A percentile compares a stretch with the other conserved stretches of the same genome.
Evolutionary conservation across 1,140 invertebrate genomes (phyloP).

Genomic region (Drosophila bocki): DNA sequence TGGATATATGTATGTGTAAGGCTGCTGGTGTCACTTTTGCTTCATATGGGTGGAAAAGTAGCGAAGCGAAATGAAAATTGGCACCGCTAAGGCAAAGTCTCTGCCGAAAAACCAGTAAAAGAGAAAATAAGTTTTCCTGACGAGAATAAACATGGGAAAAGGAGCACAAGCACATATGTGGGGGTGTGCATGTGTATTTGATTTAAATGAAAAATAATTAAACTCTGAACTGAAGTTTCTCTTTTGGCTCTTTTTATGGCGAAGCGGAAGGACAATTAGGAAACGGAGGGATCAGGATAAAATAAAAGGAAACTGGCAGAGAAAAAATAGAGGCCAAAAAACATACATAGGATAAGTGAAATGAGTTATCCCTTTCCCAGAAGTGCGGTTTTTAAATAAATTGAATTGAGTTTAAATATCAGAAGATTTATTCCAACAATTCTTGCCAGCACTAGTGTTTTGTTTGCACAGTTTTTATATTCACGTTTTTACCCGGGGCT

Average conservation of each 20-base stretch:
- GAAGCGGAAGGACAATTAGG: conserved; percentile 73
- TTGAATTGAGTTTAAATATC: not conserved
- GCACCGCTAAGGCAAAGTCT: conserved; percentile 38
- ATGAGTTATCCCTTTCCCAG: not conserved
- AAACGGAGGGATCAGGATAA: conserved; percentile 9
- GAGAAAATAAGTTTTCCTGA: conserved; percentile 56
- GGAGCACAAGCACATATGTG: conserved; percentile 6
- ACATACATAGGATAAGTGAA: conserved; percentile 6
- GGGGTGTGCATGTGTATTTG: conserved; percentile 50
- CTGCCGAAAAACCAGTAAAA: conserved; percentile 40
- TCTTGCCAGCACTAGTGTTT: not conserved
- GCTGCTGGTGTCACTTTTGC: conserved; percentile 52
- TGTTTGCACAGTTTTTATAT: conserved; percentile 21
- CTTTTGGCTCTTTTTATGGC: conserved; percentile 32
- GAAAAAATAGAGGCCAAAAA: conserved; percentile 4
- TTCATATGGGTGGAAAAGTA: conserved; percentile 54
- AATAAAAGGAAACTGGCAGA: not conserved
- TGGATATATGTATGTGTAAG: conserved; percentile 10
- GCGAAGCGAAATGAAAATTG: conserved; percentile 58
- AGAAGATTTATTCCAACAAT: not conserved
- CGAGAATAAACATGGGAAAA: conserved; percentile 51
- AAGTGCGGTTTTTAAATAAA: conserved; percentile 1
- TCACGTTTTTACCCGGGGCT: conserved; percentile 7
- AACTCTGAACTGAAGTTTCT: conserved; percentile 69
- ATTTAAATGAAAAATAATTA: conserved; percentile 82